Evolutionary conservation across 1,140 invertebrate genomes (phyloP), one percentile per base, ranked within the genome.

Genomic region (Philopotamus ludificatus): DNA sequence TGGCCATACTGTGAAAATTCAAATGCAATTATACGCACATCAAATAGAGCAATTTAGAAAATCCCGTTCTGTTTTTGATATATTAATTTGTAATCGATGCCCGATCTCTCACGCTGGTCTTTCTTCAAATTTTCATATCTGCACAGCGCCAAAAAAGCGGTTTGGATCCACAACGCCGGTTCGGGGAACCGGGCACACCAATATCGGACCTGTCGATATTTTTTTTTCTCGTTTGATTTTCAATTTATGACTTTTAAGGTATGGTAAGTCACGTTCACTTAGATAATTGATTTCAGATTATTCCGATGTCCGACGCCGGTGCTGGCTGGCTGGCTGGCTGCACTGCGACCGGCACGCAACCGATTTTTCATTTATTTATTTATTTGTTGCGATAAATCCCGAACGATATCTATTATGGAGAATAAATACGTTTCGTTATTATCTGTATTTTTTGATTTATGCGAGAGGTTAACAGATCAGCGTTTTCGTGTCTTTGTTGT

Each of bases 281-380:
- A 70, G 68, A 70, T 70, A 70, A 70, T 70, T 70, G 68, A 70
- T 70, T 70, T 67, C 50, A 70, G 68, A 67, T 70, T 67, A 66
- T 41, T 63, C 49, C 51, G 39, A 28, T 62, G 21, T 22, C 25
- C 25, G 41, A 12, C 4, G 45, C 45, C 45, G 15, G 15, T 16
- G 45, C 4, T 15, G n/a, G n/a, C n/a, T n/a, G n/a, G n/a, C n/a
- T n/a, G n/a, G 25, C n/a, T 3, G 55, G 12, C 7, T 34, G 41
- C 21, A 18, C 20, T 21, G 18, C 15, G 28, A 16, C 28, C 54
- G 44, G 16, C 57, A 45, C 34, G 41, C 55, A 41, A 20, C n/a
- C 22, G 41, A 39, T 42, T 58, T 42, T 39, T 22, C 34, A 20
- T 58, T 20, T 20, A 62, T 62, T 57, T 57, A 57, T 57, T 41